Base-by-base conservation (phyloP, 2,113 vertebrate genomes). In the Anarhynchus alexandrinus region DNA sequence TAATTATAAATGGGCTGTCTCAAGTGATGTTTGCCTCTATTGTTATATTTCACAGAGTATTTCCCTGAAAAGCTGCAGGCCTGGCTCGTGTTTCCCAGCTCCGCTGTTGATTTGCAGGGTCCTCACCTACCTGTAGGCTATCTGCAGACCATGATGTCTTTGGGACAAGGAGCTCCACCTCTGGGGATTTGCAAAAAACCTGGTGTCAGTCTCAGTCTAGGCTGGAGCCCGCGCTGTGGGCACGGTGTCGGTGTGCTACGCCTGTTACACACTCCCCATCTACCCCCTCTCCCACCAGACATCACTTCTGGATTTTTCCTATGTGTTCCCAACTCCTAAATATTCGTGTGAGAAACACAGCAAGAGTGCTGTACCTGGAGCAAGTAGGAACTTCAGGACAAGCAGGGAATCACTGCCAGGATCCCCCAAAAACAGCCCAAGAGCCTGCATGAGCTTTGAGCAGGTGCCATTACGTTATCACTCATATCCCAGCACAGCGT, bases 401-500 rank as follows among this genome's bases (percentile, higher is more conserved):
- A 14, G n/a, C 43, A 55, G 12, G 7, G 43, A 81, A 29, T 15
- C 61, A 25, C 49, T 25, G 22, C 23, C 58, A 58, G 36, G 30
- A 52, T 22, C 11, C 29, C 25, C 36, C 2, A 0, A 43, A 30
- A 32, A 34, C 1, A 86, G 21, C 47, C 57, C 36, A 14, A 17
- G 34, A 58, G 18, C 19, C 38, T 21, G 5, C 69, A 57, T 9
- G 54, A n/a, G 19, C 36, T 30, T 36, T 8, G 13, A 49, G 59
- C 30, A 20, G 59, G 40, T 30, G 47, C 57, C 12, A 2, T 67
- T 40, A 6, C 3, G 19, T 43, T 45, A 7, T 22, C 26, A 2
- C 17, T 26, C 6, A 0, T 4, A 51, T 7, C 32, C 55, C 10
- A 71, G 30, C 55, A 66, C 0, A 0, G 6, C 6, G 2, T 15